Base-by-base conservation (phyloP, 2,113 vertebrate species). In the Pipa parva region DNA sequence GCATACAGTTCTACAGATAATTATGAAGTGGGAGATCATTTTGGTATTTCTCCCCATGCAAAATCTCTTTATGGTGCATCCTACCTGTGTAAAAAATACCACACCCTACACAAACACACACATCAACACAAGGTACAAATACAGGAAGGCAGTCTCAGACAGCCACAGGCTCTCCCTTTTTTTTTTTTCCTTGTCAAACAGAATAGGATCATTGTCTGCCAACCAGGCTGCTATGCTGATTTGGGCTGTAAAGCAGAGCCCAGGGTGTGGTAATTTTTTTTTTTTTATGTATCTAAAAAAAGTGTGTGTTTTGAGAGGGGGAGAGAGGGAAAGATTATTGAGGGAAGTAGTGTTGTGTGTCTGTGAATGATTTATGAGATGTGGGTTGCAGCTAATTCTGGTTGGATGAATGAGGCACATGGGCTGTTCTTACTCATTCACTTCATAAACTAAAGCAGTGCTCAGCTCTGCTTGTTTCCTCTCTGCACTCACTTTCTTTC, bases 401-500 rank as follows among this genome's bases (percentile, higher is more conserved):
- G 57, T 69, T 69, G 66, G 66, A 69, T 24, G 24, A 8, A 4
- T 17, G 46, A 15, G n/a, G 29, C 25, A 15, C 15, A 37, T 21
- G 66, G 66, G 46, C 56, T 31, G 66, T 28, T 59, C 66, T 58
- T 60, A 20, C 48, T 21, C 66, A 69, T 69, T 69, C 56, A 69
- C 66, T 69, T 60, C 66, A 52, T 60, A 69, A 69, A 51, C 24
- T 60, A 52, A 69, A 51, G 13, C 8, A 22, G 24, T 20, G 57
- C 57, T 17, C 15, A 18, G 20, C 46, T 21, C 5, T 7, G 7
- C 31, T 60, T 29, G 56, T 54, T 68, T 60, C 55, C 63, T 27
- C 63, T 66, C 37, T 68, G 8, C 55, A 20, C 56, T 36, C 22
- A 28, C 31, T 28, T 11, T 22, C 20, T 50, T 15, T 39, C 39